Conservation (phyloP, 1,140 invertebrate genomes). For the Zelostemma sp. region DNA sequence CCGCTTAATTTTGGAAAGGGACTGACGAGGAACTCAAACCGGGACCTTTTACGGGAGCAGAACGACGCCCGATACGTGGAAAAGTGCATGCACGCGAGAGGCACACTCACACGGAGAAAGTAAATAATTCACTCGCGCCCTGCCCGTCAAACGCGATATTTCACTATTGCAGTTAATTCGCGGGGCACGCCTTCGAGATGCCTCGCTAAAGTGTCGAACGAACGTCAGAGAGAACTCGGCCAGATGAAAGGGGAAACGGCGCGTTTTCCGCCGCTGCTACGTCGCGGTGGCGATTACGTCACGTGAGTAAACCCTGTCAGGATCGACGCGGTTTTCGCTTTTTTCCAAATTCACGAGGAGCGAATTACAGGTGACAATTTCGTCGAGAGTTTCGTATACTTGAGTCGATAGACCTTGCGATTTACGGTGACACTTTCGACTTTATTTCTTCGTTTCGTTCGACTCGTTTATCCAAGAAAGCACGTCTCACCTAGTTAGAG, state of each 20-base stretch:
- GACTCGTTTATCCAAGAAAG: conserved; percentile 38
- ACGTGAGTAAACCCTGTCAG: conserved; percentile 25
- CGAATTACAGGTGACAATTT: conserved; percentile 4
- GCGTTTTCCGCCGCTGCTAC: conserved; percentile 22
- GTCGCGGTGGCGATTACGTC: conserved; percentile 14
- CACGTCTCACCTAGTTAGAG: conserved; percentile 42
- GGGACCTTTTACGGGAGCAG: conserved; percentile 37
- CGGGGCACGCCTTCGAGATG: conserved; percentile 3
- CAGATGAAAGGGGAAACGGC: conserved; percentile 33
- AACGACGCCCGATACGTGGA: conserved; percentile 6
- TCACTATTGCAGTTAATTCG: conserved; percentile 16
- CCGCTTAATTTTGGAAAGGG: background rate
- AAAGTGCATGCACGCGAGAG: conserved; percentile 17
- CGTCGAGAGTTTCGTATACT: conserved; percentile 14
- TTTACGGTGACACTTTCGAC: conserved; percentile 42
- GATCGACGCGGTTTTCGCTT: too few relatives aligned
- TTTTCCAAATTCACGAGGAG: background rate
- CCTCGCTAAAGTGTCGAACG: conserved; percentile 27
- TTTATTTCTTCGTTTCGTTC: conserved; percentile 45
- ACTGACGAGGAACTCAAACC: conserved; percentile 8
- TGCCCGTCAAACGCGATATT: conserved; percentile 20
- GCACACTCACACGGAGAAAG: conserved; percentile 31
- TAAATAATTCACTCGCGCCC: conserved; percentile 26
- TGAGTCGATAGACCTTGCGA: conserved; percentile 34
- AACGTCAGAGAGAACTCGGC: conserved; percentile 20